These are phyloP conservation scores for Porites divaricata DNA, from an alignment of 92 coral and sea anemone genomes.

Conservation along the genomic window DNA sequence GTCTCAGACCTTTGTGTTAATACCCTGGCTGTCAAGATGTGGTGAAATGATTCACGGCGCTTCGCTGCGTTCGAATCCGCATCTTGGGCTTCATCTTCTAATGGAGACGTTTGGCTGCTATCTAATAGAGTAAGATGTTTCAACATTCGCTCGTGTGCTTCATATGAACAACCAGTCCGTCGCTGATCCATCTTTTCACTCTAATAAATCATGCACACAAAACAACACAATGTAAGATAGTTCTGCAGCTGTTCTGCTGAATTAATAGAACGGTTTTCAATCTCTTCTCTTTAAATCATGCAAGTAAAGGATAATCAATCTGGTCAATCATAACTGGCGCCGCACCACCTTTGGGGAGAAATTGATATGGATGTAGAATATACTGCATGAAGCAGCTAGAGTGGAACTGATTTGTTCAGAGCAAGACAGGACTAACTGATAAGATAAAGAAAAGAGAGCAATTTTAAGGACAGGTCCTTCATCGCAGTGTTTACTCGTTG, in stretches of 20 bases:
- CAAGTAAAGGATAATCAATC: too few species aligned
- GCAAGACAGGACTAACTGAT: too few species aligned
- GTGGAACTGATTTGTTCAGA: too few species aligned
- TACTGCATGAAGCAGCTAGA: too few species aligned
- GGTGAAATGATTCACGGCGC: constrained; percentile 5
- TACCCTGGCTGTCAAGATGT: constrained; percentile 9
- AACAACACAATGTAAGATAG: not conserved
- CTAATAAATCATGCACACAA: not conserved
- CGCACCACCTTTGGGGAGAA: too few species aligned
- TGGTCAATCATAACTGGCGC: too few species aligned
- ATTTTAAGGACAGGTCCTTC: too few species aligned
- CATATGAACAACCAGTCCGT: constrained; percentile 70
- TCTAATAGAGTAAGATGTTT: constrained; percentile 64
- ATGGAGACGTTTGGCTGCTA: constrained; percentile 9
- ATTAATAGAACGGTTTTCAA: too few species aligned
- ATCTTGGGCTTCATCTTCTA: not conserved
- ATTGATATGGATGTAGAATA: too few species aligned
- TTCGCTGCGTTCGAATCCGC: not conserved
- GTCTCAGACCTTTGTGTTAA: not conserved
- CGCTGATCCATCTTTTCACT: constrained; percentile 17
- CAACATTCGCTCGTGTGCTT: constrained; percentile 71
- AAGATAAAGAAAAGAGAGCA: too few species aligned
- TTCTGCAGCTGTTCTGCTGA: not conserved
- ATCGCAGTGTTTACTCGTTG: too few species aligned
- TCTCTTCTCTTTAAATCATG: too few species aligned